Evolutionary conservation across 2,888 invertebrate species (phyloP).

Genomic region (Drosophila melanosoma): DNA sequence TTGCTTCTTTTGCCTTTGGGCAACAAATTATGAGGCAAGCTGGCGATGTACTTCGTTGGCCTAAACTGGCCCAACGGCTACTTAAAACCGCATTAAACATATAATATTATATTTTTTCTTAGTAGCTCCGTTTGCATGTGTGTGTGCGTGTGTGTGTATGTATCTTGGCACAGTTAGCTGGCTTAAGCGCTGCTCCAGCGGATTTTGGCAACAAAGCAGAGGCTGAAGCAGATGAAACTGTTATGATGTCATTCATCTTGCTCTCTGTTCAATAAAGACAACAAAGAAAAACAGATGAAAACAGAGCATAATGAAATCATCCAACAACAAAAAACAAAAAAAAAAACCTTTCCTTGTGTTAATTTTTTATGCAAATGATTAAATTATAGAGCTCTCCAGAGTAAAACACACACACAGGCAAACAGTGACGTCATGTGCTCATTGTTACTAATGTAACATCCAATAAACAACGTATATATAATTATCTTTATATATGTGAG

Average conservation of each 20-base stretch:
- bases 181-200: constrained; percentile 15
- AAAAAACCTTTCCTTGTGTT: constrained; percentile 40
- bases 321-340: constrained; percentile 5
- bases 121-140: constrained; percentile 10
- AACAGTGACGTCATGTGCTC: constrained; percentile 45
- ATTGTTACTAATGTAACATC: constrained; percentile 12
- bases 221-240: constrained; percentile 38
- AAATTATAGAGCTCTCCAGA: constrained; percentile 27
- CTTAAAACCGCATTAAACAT: constrained; percentile 64
- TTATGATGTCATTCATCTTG: constrained; percentile 78
- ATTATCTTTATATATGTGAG: not conserved
- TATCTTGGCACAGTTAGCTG: constrained; percentile 64
- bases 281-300: constrained; percentile 14
- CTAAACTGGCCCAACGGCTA: constrained; percentile 48
- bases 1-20: constrained; percentile 13
- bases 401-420: not conserved
- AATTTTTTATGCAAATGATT: constrained; percentile 54
- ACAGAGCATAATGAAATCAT: constrained; percentile 8
- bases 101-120: constrained; percentile 8
- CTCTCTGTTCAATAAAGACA: constrained; percentile 43
- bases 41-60: constrained; percentile 44
- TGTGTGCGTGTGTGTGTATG: constrained; percentile 24
- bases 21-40: constrained; percentile 31
- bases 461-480: not conserved
- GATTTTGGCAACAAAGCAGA: constrained; percentile 39